Percentiles rank a stretch among this genome's conserved stretches.
phyloP scores from a whole-genome alignment of 2,888 invertebrate species.

The Megastigmus dorsalis region DNA sequence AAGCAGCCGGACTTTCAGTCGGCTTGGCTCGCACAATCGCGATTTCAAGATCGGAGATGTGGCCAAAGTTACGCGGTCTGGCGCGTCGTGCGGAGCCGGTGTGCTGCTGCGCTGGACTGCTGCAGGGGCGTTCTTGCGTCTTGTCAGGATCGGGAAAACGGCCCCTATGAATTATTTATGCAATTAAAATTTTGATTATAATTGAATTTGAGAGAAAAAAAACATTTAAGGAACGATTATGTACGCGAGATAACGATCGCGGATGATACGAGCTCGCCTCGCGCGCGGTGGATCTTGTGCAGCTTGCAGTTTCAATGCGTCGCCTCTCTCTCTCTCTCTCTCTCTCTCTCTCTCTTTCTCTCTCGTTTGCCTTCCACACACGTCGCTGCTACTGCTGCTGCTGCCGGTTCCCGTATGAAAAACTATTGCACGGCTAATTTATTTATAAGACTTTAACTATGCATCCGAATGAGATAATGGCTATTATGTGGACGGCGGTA shows the following conservation, averaged over 20 bases:
- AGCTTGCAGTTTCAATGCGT: background rate
- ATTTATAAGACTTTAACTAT: conserved; percentile 14
- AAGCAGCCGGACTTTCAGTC: conserved; percentile 35
- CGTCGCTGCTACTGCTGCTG: too few species aligned
- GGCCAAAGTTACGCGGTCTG: conserved; percentile 35
- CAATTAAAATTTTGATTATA: conserved; percentile 51
- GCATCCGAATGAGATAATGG: conserved; percentile 7
- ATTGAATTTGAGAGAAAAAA: conserved; percentile 45
- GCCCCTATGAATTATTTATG: conserved; percentile 50
- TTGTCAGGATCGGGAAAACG: conserved; percentile 36
- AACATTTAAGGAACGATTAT: conserved; percentile 45
- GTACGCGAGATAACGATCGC: conserved; percentile 37
- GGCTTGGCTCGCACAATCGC: conserved; percentile 13
- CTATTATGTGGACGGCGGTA: background rate
- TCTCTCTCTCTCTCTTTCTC: too few species aligned
- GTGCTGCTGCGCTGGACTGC: too few species aligned
- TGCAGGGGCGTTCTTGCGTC: conserved; percentile 26
- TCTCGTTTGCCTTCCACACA: too few species aligned
- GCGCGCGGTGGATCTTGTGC: conserved; percentile 13
- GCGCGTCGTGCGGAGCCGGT: too few species aligned
- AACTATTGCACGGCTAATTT: conserved; percentile 12
- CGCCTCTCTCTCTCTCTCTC: background rate
- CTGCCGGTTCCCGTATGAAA: too few species aligned
- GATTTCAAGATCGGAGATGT: conserved; percentile 40
- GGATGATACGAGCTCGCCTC: background rate